phyloP scores from a whole-genome alignment of 2,888 invertebrate species.

The Lordiphosa andalusiaca region DNA sequence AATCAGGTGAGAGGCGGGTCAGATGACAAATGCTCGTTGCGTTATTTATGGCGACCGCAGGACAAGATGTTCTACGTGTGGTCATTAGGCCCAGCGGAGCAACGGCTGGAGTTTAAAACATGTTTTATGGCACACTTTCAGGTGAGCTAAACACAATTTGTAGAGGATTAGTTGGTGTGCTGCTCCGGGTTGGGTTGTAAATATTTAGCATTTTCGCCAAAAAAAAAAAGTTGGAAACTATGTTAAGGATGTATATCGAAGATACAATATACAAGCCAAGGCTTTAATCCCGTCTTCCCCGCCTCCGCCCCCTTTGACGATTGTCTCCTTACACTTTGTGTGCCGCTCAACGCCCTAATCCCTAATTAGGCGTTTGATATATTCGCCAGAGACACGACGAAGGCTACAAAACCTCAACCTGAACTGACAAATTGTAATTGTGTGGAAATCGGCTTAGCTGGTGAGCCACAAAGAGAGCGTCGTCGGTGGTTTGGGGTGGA shows the following conservation, averaged over 20 bases:
- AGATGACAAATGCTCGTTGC: conserved; percentile 73
- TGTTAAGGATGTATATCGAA: too few relatives aligned
- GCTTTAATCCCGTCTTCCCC: too few relatives aligned
- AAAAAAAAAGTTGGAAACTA: too few relatives aligned
- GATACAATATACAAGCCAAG: too few relatives aligned
- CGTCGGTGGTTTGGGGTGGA: conserved; percentile 7
- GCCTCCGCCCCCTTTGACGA: background rate
- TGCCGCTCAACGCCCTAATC: conserved; percentile 8
- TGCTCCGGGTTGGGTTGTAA: too few relatives aligned
- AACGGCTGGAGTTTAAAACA: conserved; percentile 24
- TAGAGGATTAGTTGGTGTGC: background rate
- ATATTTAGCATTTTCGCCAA: too few relatives aligned
- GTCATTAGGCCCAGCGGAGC: conserved; percentile 52
- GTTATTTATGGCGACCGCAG: conserved; percentile 77
- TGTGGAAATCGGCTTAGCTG: conserved; percentile 69
- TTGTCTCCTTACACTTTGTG: conserved; percentile 5
- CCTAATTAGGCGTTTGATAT: conserved; percentile 52
- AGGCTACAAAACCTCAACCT: conserved; percentile 46
- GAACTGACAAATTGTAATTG: conserved; percentile 72
- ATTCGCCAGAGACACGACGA: conserved; percentile 31
- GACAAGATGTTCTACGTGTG: conserved; percentile 72
- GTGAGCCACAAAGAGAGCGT: conserved; percentile 17
- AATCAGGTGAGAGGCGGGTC: conserved; percentile 27
- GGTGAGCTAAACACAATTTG: conserved; percentile 1
- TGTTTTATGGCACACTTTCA: conserved; percentile 27